Evolutionary conservation across 2,888 invertebrate genomes (phyloP), one percentile per base, ranked within the genome.

Genomic region (Cremastobaeus sp.): DNA sequence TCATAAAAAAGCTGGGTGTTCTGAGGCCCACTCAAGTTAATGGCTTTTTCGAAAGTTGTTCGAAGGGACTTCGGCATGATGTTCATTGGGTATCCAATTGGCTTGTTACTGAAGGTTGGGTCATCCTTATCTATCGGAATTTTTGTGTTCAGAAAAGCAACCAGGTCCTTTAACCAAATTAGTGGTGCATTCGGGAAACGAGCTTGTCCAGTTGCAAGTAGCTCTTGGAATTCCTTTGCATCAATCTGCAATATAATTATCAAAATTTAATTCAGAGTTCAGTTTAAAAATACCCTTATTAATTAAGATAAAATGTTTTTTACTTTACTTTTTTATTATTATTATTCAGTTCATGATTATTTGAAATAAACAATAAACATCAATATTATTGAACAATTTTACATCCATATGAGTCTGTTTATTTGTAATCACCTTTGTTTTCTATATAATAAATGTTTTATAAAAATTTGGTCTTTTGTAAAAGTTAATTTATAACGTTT

Each of bases 121-220:
- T 93, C 92, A 54, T 90, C 90, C 34, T 91, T 89, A n/a, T 92
- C 92, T 14, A 92, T 88, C 50, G 90, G 89, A 54, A 90, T 89
- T 80, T 91, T 92, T 0, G 90, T 88, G 82, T 93, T 93, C 35
- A 93, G 86, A 85, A 90, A 92, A 30, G 89, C 89, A 4, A 91
- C 90, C 47, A 94, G 89, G 82, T 93, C 93, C 83, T 93, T 93
- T 18, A 95, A 83, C 93, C 94, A 92, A 17, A 91, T 88, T 30
- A 92, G 85, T 4, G 94, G 93, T n/a, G 92, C 92, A 32, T 92
- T 92, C 0, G 93, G 92, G 85, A 92, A 94, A 66, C 91, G 89
- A 1, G 89, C 81, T 85, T 92, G 92, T 48, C 91, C 91, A 14
- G 90, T 90, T 65, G 91, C 89, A 78, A 90, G 84, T 39, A 90